phyloP scores from a whole-genome alignment of 2,113 vertebrate species.

The Rhinolophus ferrumequinum region DNA sequence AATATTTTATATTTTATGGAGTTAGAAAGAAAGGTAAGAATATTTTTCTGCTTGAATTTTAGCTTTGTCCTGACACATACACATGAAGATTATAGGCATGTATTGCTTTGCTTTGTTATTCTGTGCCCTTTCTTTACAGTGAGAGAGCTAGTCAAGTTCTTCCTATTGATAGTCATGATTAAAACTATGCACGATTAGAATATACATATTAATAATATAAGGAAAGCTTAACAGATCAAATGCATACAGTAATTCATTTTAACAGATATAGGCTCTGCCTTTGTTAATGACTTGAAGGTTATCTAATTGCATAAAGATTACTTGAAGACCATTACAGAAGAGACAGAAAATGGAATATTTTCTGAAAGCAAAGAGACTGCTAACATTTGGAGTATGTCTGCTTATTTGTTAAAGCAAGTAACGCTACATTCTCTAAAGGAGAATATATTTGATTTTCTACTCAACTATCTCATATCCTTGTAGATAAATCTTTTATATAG shows the following conservation, averaged over 20 bases:
- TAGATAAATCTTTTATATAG: conserved; percentile 26
- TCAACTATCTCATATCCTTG: conserved; percentile 49
- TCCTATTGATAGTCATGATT: neutral
- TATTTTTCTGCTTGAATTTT: neutral
- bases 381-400: neutral
- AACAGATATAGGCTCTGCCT: neutral
- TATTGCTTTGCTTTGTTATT: neutral
- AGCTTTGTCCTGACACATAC: neutral
- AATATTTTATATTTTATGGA: neutral
- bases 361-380: neutral
- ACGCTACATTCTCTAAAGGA: neutral
- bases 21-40: neutral
- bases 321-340: neutral
- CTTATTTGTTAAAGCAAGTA: conserved; percentile 58
- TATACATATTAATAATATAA: neutral
- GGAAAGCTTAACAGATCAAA: neutral
- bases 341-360: neutral
- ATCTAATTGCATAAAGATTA: neutral
- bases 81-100: neutral
- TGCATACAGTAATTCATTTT: neutral
- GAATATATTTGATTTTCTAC: conserved; percentile 61
- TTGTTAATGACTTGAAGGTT: neutral
- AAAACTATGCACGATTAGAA: neutral
- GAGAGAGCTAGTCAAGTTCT: neutral
- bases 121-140: neutral